phyloP scores from a whole-genome alignment of 2,113 vertebrate genomes.

The Petrocephalus zakoni region DNA sequence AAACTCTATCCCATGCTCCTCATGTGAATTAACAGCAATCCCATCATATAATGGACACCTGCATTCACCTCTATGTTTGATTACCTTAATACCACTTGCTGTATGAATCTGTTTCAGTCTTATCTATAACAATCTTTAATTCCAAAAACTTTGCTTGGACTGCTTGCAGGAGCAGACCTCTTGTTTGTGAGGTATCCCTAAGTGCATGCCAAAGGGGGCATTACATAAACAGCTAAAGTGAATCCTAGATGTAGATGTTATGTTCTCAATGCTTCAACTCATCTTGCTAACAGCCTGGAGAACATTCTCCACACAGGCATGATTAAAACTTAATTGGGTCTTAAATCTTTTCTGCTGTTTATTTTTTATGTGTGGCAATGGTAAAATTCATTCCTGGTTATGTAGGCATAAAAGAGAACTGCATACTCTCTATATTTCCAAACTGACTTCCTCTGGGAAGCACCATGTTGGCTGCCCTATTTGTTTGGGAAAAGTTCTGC shows the following conservation, averaged over 20 bases:
- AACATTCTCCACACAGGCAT: neutral
- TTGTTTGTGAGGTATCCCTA: neutral
- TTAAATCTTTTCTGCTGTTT: neutral
- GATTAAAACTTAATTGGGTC: conserved; percentile 3
- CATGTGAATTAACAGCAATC: neutral
- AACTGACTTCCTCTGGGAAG: neutral
- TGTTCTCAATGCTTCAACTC: neutral
- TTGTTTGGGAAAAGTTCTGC: neutral
- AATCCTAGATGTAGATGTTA: neutral
- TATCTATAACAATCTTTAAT: neutral
- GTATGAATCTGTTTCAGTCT: neutral
- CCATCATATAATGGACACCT: neutral
- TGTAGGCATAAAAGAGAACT: neutral
- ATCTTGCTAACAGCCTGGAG: neutral
- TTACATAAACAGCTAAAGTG: neutral
- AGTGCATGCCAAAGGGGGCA: neutral
- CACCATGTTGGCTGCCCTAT: neutral
- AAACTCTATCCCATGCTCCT: neutral
- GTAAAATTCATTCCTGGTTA: neutral
- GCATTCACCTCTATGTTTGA: neutral
- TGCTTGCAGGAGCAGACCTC: neutral
- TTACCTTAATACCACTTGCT: neutral
- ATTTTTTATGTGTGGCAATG: neutral
- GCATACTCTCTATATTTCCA: neutral
- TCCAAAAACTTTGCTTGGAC: neutral